Conservation (phyloP, 2,113 vertebrate species). For the Aramus guarauna region DNA sequence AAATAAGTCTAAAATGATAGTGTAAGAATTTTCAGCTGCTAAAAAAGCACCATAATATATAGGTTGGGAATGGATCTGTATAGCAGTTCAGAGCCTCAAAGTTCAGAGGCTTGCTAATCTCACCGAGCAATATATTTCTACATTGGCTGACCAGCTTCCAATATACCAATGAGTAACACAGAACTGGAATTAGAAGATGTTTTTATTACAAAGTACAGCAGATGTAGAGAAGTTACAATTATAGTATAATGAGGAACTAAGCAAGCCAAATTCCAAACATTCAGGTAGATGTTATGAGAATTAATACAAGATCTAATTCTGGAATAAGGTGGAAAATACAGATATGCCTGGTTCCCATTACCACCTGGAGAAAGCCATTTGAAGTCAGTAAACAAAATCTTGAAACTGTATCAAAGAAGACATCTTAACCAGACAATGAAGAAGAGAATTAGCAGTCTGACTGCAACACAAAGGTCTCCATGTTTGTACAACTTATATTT, state of each 20-base stretch:
- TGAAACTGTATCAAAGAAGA: not conserved
- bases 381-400: not conserved
- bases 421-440: not conserved
- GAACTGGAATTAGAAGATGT: not conserved
- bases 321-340: not conserved
- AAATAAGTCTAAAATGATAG: not conserved
- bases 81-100: not conserved
- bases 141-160: not conserved
- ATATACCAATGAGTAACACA: not conserved
- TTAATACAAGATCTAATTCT: not conserved
- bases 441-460: not conserved
- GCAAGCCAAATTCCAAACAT: not conserved
- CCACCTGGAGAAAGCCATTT: not conserved
- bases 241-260: not conserved
- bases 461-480: not conserved
- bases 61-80: not conserved
- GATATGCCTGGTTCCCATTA: not conserved
- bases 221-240: not conserved
- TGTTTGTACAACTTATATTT: not conserved
- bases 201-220: not conserved
- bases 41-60: not conserved
- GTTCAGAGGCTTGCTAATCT: not conserved
- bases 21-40: not conserved
- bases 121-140: not conserved
- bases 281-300: not conserved